These are phyloP conservation scores for Apodemus speciosus DNA, from an alignment of 2,113 vertebrate genomes.

Conservation along the genomic window DNA sequence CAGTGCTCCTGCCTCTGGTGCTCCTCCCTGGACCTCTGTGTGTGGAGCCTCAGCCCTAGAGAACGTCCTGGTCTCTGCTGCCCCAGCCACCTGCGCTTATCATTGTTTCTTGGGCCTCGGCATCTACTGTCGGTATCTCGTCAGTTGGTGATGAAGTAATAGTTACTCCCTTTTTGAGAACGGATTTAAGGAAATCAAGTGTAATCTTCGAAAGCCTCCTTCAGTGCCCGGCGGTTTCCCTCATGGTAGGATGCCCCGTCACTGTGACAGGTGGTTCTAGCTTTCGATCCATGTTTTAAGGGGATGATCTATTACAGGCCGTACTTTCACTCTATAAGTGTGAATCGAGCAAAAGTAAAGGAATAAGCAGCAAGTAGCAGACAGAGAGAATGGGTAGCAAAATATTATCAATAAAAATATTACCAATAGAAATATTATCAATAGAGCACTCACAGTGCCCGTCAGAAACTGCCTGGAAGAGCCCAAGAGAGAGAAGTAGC, in stretches of 20 bases:
- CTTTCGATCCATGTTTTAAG: background rate
- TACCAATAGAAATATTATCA: background rate
- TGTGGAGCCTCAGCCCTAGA: background rate
- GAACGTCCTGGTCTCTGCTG: no score
- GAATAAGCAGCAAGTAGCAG: background rate
- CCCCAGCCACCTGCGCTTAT: accelerated
- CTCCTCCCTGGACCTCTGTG: background rate
- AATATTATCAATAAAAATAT: background rate
- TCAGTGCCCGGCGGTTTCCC: background rate
- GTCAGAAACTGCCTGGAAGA: background rate
- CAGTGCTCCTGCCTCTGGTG: background rate
- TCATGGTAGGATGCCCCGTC: no score
- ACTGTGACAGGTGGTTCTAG: background rate
- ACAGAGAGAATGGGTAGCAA: background rate
- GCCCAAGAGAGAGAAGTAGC: background rate
- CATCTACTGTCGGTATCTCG: background rate
- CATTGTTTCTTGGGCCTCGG: background rate
- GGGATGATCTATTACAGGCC: background rate
- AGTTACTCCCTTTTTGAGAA: background rate
- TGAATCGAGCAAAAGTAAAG: background rate
- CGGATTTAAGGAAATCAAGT: background rate
- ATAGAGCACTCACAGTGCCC: background rate
- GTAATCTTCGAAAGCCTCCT: background rate
- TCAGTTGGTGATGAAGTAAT: background rate
- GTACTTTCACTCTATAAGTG: background rate